Base-by-base conservation (phyloP, 2,888 invertebrate species). In the Meandrusa payeni region DNA sequence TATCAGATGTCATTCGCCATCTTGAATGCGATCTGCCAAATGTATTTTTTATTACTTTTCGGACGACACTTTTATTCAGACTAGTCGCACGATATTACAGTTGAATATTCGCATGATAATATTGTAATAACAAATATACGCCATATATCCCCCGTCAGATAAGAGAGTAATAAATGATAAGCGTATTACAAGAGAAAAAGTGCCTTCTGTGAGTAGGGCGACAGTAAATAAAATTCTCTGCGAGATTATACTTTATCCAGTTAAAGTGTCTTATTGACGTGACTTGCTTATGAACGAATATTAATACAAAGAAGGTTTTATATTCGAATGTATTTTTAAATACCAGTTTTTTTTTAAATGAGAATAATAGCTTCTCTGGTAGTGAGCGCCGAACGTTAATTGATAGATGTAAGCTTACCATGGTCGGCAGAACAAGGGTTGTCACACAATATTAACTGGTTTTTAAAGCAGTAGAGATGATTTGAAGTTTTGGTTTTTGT, bases 111-210 rank as follows among this genome's bases (percentile, higher is more conserved):
- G 39, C 44, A 47, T 40, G 51, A 58, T 59, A 57, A 55, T 52
- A 57, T 49, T 38, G 50, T 47, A 44, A 46, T 58, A 58, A 58
- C 59, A 59, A 53, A 60, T 57, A 51, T 29, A 48, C 34, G 39
- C 43, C 50, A 51, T 54, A 52, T 57, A 64, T 69, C 55, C 50
- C 36, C 50, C 43, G 45, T 49, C 46, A 61, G 74, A 74, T 75
- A 69, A 66, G 58, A 52, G 51, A 28, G 60, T 76, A 74, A 76
- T 78, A 77, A 78, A 79, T 79, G 79, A 74, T 76, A 72, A 70
- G 65, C 67, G 59, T 50, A 57, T 55, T 48, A 39, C 44, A 28
- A 51, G 54, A 58, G 61, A 56, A 63, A 66, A 59, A 59, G 55
- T 52, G 47, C 36, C 41, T 38, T 38, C 38, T 32, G 20, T 28